These are phyloP conservation scores for Serinus canaria DNA, from an alignment of 2,113 vertebrate genomes.

Conservation along the genomic window DNA sequence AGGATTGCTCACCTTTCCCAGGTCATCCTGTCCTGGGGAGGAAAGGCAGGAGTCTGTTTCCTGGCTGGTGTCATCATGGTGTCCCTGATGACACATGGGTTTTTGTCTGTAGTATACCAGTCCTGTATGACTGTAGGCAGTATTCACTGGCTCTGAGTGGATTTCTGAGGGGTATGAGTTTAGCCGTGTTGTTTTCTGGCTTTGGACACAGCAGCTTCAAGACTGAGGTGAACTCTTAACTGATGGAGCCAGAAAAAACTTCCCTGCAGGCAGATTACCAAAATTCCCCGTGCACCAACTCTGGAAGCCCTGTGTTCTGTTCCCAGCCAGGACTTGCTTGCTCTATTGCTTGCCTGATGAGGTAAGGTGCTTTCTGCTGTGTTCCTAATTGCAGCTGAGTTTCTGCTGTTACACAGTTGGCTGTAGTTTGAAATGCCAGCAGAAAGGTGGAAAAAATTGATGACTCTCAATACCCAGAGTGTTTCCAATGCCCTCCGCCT, in stretches of 20 bases:
- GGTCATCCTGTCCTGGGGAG: background rate
- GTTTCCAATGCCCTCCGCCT: background rate
- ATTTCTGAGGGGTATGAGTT: background rate
- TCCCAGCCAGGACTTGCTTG: background rate
- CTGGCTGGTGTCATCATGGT: background rate
- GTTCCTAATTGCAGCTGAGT: background rate
- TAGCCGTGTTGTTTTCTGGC: background rate
- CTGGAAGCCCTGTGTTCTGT: background rate
- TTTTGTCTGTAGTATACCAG: background rate
- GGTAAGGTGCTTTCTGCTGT: background rate
- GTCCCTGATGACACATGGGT: background rate
- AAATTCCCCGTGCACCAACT: background rate
- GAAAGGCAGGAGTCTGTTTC: background rate
- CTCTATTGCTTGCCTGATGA: background rate
- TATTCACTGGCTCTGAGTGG: background rate
- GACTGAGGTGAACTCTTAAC: background rate
- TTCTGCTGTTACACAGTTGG: background rate
- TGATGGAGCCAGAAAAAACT: background rate
- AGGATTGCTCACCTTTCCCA: background rate
- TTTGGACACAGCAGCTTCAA: background rate
- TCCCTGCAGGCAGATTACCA: background rate
- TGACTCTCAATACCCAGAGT: background rate
- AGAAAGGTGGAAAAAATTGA: background rate
- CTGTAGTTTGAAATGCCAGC: background rate
- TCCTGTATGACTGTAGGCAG: background rate